Evolutionary conservation across 2,797 vertebrate genomes (phyloP), one percentile per base, ranked within the genome.

Genomic region (Bucorvus abyssinicus): DNA sequence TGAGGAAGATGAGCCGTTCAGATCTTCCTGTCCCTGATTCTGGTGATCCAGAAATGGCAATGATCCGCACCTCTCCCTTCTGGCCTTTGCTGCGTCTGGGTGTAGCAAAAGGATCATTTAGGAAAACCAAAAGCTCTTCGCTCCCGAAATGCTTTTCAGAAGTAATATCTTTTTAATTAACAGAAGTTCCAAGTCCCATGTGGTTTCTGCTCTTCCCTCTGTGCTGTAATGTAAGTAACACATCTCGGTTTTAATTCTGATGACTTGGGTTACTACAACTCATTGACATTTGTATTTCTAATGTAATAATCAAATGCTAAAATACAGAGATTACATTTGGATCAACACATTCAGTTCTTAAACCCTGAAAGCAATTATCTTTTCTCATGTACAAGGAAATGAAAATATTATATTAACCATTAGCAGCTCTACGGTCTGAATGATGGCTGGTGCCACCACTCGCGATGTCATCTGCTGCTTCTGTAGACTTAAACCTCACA

Each of bases 261-360:
- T 87, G 74, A 36, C 44, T 90, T 81, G 21, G 15, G 69, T 34
- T 94, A 52, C 73, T 38, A 42, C 71, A 77, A 89, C 91, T 93
- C 95, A 34, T 79, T 97, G 97, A 97, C 97, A 97, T 97, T 97
- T 98, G 87, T 95, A 85, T 93, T 95, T 92, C 94, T 93, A 95
- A 93, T 78, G 79, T 93, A 96, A 96, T 94, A 92, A 96, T 91
- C 93, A 96, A 92, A 96, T 92, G 89, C 78, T 97, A 96, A 98
- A 97, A 96, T 89, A 77, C 30, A 29, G 81, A 97, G 96, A 97
- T 98, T 97, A 97, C 80, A 87, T 84, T 97, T 95, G 96, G 92
- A 97, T 98, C 92, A 96, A 97, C 97, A 97, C 94, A 19, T 97
- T 97, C 71, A 49, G 44, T 96, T 96, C 96, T 97, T 97, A 96